These are phyloP conservation scores for Micrasema minimum DNA, from an alignment of 1,140 invertebrate genomes.

Conservation along the genomic window DNA sequence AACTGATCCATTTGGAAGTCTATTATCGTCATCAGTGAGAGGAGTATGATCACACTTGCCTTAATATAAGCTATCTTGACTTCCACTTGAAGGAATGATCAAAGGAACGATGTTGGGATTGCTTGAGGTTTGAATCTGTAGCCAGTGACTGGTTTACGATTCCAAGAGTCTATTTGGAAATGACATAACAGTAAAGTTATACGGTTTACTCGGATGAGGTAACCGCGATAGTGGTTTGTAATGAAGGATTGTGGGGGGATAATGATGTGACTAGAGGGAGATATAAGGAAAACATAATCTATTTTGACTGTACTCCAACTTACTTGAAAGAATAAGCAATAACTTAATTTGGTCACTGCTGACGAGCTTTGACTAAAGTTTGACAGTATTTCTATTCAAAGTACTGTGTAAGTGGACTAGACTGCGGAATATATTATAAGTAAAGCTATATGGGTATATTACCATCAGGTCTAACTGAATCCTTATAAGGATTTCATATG, in stretches of 20 bases:
- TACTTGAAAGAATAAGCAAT: slow-evolving; percentile 30
- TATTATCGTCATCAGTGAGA: slow-evolving; percentile 24
- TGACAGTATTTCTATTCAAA: slow-evolving; percentile 25
- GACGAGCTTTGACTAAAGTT: slow-evolving; percentile 13
- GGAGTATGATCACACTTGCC: slow-evolving; percentile 38
- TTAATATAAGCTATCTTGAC: slow-evolving; percentile 21
- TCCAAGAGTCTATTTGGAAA: no score
- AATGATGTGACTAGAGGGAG: slow-evolving; percentile 9
- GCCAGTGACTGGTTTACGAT: no score
- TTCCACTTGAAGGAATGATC: slow-evolving; percentile 5
- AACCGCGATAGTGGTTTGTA: no score
- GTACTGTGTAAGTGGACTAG: slow-evolving; percentile 30
- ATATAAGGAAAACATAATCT: slow-evolving; percentile 27
- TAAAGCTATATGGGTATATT: slow-evolving; percentile 1
- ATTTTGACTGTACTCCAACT: slow-evolving; percentile 25
- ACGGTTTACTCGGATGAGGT: no score
- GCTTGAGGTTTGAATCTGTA: no score
- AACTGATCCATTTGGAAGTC: slow-evolving; percentile 50
- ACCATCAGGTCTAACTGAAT: slow-evolving; percentile 2
- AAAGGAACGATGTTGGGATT: not conserved
- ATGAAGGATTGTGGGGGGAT: not conserved
- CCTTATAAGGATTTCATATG: slow-evolving; percentile 3
- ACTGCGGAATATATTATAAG: slow-evolving; percentile 24
- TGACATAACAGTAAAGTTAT: no score
- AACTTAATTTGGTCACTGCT: slow-evolving; percentile 1